Evolutionary conservation across 1,140 invertebrate species (phyloP).

Genomic region (Mycetomoellerius zeteki): DNA sequence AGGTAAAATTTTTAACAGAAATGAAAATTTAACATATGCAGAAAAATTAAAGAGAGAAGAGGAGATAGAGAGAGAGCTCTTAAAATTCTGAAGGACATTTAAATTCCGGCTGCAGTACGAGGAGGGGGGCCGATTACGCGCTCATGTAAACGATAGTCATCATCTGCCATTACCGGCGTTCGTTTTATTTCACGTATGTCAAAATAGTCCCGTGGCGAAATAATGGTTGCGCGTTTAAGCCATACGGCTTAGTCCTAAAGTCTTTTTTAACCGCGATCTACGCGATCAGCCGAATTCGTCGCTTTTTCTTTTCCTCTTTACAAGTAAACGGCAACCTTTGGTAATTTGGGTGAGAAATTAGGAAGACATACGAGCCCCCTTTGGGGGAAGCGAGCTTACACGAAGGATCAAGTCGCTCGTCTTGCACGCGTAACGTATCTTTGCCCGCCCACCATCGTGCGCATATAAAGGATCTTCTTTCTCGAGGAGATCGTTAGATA

Average conservation of each 20-base stretch:
- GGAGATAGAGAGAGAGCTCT: neutral
- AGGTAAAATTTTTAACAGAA: no score
- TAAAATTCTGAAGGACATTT: conserved; percentile 64
- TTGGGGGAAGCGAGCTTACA: neutral
- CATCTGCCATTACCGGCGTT: conserved; percentile 66
- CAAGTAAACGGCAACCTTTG: conserved; percentile 20
- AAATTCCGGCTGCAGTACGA: conserved; percentile 66
- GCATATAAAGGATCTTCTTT: conserved; percentile 34
- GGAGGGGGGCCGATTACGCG: conserved; percentile 63
- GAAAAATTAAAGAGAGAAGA: conserved; percentile 7
- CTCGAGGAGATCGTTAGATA: conserved; percentile 45
- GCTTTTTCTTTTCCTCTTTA: neutral
- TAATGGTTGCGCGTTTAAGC: conserved; percentile 58
- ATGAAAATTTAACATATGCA: no score
- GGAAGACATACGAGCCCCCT: neutral
- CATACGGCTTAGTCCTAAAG: neutral
- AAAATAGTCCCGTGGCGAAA: conserved; percentile 66
- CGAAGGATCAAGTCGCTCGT: neutral
- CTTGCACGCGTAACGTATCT: conserved; percentile 29
- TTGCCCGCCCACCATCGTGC: conserved; percentile 8
- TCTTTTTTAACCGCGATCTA: neutral
- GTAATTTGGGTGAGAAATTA: conserved; percentile 21
- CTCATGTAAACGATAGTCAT: conserved; percentile 75
- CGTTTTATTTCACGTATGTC: conserved; percentile 60
- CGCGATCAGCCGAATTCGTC: neutral